These are phyloP conservation scores for Leucoma salicis DNA, from an alignment of 2,888 invertebrate genomes.

Conservation along the genomic window DNA sequence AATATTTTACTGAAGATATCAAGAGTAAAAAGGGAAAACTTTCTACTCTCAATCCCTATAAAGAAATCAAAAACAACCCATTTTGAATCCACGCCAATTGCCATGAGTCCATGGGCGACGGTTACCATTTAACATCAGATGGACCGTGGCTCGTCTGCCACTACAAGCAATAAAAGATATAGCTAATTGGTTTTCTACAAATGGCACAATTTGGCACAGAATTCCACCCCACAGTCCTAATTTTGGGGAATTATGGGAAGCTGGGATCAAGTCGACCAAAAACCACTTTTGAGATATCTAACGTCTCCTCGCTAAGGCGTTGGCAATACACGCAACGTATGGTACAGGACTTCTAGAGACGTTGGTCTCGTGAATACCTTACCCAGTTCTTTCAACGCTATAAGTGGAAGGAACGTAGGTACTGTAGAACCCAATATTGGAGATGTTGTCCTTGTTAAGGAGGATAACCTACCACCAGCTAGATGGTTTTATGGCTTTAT, in stretches of 20 bases:
- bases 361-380: conserved; percentile 1
- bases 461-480: conserved; percentile 1
- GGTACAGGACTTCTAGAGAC: neutral
- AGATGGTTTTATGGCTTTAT: neutral
- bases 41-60: neutral
- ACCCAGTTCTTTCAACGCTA: neutral
- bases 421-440: neutral
- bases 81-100: neutral
- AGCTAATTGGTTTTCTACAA: conserved; percentile 3
- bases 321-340: neutral
- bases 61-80: neutral
- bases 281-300: neutral
- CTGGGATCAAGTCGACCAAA: neutral
- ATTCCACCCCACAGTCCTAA: conserved; percentile 19
- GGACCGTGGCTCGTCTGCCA: neutral
- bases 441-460: conserved; percentile 1
- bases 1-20: neutral
- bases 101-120: too few species aligned
- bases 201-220: conserved; percentile 15
- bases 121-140: too few species aligned
- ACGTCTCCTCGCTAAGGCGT: neutral
- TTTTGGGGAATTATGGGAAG: conserved; percentile 19
- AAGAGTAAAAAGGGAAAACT: neutral
- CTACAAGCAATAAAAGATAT: too few species aligned
- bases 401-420: neutral